Percentiles rank a stretch among this genome's conserved stretches.
Conservation (phyloP, 1,140 invertebrate genomes). For the Paracyclopina nana region DNA sequence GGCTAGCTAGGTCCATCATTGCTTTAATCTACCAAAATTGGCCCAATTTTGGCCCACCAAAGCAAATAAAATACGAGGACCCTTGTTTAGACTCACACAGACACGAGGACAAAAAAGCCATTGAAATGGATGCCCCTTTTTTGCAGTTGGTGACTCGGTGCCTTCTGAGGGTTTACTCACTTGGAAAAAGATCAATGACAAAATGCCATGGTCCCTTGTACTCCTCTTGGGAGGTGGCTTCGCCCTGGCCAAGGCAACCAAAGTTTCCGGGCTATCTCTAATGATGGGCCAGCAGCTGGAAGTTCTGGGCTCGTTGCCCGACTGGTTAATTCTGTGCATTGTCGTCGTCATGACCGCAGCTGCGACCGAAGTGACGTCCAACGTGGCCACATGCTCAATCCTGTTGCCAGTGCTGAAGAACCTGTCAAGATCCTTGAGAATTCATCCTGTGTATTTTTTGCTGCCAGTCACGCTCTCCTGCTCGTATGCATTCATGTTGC, state of each 20-base stretch:
- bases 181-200: slow-evolving; percentile 16
- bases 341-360: slow-evolving; percentile 30
- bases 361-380: slow-evolving; percentile 59
- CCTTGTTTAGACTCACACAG: too few species aligned
- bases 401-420: slow-evolving; percentile 55
- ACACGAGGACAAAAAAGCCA: too few species aligned
- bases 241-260: slow-evolving; percentile 57
- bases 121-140: background rate
- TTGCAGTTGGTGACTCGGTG: background rate
- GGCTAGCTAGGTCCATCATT: too few species aligned
- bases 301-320: slow-evolving; percentile 25
- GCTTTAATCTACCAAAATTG: too few species aligned
- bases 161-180: slow-evolving; percentile 10
- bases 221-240: slow-evolving; percentile 47
- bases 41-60: too few species aligned
- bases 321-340: slow-evolving; percentile 24
- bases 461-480: slow-evolving; percentile 54
- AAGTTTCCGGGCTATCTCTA: slow-evolving; percentile 47
- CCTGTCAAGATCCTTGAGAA: slow-evolving; percentile 40
- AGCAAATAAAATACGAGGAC: too few species aligned
- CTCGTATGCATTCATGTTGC: slow-evolving; percentile 51
- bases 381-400: slow-evolving; percentile 62
- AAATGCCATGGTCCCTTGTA: slow-evolving; percentile 17
- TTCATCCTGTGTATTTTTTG: slow-evolving; percentile 68
- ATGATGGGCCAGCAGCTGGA: slow-evolving; percentile 41